Percentiles rank a stretch among this genome's conserved stretches.
These are phyloP conservation scores for Spinus olivaceus DNA, from an alignment of 2,797 vertebrate genomes.

Conservation along the genomic window DNA sequence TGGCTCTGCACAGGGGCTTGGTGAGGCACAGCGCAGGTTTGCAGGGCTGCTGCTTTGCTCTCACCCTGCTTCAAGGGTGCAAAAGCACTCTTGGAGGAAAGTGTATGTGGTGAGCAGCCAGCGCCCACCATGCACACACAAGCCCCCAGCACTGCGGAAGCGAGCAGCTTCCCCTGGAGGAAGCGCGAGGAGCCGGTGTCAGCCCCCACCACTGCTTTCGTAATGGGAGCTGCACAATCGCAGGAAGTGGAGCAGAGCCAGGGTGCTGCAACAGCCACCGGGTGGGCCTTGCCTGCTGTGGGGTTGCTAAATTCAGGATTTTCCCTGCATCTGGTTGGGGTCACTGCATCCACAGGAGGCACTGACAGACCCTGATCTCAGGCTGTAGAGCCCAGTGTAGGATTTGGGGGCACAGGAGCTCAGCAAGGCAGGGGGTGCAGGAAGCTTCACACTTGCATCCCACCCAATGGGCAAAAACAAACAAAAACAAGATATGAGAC, in stretches of 20 bases:
- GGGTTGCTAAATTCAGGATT: background rate
- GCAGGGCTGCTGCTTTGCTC: background rate
- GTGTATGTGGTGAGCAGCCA: background rate
- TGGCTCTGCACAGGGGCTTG: background rate
- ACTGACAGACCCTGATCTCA: background rate
- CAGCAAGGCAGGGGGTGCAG: background rate
- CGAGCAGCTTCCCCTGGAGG: background rate
- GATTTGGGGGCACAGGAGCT: accelerated
- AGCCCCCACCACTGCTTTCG: background rate
- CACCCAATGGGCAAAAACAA: accelerated
- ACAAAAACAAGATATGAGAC: accelerated
- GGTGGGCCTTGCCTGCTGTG: background rate
- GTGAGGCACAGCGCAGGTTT: accelerated
- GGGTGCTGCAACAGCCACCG: background rate
- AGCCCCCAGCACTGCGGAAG: accelerated
- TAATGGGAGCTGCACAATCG: background rate
- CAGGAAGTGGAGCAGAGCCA: slow-evolving; percentile 12
- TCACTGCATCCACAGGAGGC: accelerated
- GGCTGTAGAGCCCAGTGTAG: accelerated
- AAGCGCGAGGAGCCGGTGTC: accelerated
- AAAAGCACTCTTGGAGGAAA: accelerated
- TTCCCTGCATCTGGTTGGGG: background rate
- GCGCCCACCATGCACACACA: accelerated
- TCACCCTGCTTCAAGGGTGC: accelerated
- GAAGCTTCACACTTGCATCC: accelerated